These are phyloP conservation scores for Neotoma lepida DNA, from an alignment of 2,113 vertebrate species.

Conservation along the genomic window DNA sequence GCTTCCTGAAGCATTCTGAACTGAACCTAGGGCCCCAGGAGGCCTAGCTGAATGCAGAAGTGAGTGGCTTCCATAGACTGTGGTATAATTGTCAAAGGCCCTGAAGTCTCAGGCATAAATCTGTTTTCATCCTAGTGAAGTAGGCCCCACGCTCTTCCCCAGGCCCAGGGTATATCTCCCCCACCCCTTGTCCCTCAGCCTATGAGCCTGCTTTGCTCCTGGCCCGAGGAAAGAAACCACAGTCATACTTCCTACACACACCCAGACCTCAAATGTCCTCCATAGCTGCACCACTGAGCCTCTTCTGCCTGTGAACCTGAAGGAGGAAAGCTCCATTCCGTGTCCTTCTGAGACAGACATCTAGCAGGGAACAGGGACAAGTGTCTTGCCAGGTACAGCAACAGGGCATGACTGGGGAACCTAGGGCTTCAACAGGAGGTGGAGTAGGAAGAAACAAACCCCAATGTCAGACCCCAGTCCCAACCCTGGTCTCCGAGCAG, in stretches of 20 bases:
- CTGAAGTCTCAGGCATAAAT: neutral
- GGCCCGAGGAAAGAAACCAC: neutral
- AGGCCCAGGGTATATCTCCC: neutral
- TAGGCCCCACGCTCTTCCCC: constrained; percentile 50
- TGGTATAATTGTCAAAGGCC: neutral
- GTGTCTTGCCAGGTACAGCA: neutral
- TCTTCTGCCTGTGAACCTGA: neutral
- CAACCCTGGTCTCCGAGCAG: neutral
- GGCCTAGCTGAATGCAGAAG: neutral
- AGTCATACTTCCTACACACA: neutral
- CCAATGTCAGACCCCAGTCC: neutral
- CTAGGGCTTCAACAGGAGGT: neutral
- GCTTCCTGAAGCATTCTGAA: neutral
- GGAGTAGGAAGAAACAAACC: neutral
- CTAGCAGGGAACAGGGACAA: neutral
- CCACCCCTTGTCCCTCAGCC: neutral
- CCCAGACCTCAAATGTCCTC: neutral
- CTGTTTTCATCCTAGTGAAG: rapidly evolving
- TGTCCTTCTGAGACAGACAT: neutral
- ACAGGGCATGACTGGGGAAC: neutral
- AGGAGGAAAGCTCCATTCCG: neutral
- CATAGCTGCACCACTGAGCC: neutral
- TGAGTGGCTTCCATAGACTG: neutral
- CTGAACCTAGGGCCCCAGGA: neutral
- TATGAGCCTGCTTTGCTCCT: neutral